Conservation (phyloP, 2,113 vertebrate species). For the Microtus richardsoni region DNA sequence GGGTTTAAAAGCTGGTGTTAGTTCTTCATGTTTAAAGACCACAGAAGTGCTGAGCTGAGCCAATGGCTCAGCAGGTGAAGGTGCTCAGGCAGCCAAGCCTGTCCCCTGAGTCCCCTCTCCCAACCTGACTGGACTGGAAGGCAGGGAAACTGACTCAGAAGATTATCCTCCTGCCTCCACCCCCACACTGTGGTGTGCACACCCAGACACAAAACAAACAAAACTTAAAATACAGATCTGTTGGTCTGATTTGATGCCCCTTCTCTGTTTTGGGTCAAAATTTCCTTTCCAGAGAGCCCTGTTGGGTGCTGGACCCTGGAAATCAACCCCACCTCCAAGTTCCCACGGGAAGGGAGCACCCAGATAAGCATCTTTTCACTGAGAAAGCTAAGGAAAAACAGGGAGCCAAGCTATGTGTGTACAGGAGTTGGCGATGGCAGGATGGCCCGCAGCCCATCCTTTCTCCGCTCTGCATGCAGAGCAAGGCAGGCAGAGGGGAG, state of each 20-base stretch:
- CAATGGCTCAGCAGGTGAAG: neutral
- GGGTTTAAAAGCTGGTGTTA: neutral
- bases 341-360: neutral
- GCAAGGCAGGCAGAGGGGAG: neutral
- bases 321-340: neutral
- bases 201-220: neutral
- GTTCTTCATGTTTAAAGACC: neutral
- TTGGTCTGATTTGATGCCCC: neutral
- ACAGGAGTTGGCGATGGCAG: neutral
- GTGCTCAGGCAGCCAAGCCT: neutral
- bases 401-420: neutral
- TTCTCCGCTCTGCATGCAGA: neutral
- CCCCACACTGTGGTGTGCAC: neutral
- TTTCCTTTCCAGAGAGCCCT: neutral
- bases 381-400: neutral
- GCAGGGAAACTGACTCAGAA: neutral
- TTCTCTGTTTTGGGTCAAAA: neutral
- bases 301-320: neutral
- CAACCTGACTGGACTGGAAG: neutral
- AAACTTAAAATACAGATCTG: neutral
- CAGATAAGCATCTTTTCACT: neutral
- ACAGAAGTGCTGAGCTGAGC: neutral
- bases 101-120: neutral
- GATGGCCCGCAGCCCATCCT: fast-evolving
- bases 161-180: neutral